Evolutionary conservation across 2,113 vertebrate genomes (phyloP).

Genomic region (Sitta europaea): DNA sequence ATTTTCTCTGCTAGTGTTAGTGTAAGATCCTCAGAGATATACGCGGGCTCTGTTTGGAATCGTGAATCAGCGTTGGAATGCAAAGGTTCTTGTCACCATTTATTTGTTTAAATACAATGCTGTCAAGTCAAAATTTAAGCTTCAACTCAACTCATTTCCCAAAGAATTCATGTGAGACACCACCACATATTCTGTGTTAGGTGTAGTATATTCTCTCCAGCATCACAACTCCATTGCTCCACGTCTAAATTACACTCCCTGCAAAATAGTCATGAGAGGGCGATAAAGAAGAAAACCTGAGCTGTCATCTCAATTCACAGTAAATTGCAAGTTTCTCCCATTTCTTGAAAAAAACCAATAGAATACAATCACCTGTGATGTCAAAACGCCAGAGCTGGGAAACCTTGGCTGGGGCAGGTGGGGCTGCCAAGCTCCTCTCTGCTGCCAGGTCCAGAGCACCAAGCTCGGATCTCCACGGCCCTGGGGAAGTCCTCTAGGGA

Average conservation of each 20-base stretch:
- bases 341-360: neutral
- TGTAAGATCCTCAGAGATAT: neutral
- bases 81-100: neutral
- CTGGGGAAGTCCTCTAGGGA: neutral
- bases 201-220: neutral
- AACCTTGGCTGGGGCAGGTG: neutral
- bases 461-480: too few species aligned
- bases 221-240: neutral
- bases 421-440: neutral
- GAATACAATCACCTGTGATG: neutral
- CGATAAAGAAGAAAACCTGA: neutral
- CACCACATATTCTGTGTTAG: neutral
- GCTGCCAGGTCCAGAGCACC: neutral
- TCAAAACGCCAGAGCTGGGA: neutral
- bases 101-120: neutral
- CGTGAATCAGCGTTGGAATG: neutral
- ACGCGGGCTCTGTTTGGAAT: neutral
- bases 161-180: neutral
- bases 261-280: neutral
- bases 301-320: neutral
- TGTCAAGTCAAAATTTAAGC: constrained; percentile 20
- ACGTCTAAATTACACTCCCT: neutral
- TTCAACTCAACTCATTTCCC: neutral
- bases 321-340: neutral
- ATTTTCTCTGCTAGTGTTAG: neutral